A percentile compares a stretch with the other conserved stretches of the same genome.
Conservation (phyloP, 1,140 invertebrate species). For the Caenorhabditis remanei region DNA sequence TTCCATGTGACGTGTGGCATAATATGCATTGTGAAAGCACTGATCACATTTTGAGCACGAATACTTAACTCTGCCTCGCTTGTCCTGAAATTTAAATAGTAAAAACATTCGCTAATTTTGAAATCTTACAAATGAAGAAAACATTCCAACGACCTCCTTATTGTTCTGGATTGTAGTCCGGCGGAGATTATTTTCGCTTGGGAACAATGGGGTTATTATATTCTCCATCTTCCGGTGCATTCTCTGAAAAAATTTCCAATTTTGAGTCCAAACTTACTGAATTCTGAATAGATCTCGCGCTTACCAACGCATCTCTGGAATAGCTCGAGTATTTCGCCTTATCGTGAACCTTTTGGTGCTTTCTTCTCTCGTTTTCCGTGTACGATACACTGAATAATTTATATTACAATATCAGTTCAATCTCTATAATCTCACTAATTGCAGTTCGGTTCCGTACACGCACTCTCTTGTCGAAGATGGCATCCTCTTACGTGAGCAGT, state of each 20-base stretch:
- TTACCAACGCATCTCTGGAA: slow-evolving; percentile 1
- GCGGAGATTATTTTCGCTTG: neutral
- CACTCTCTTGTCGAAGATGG: slow-evolving; percentile 12
- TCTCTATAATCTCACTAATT: neutral
- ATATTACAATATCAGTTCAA: neutral
- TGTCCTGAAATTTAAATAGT: neutral
- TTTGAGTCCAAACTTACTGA: neutral
- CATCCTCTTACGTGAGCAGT: slow-evolving; percentile 21
- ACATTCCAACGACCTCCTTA: neutral
- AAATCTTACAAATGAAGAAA: neutral
- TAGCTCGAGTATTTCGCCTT: neutral
- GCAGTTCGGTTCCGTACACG: neutral
- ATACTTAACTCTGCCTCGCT: neutral
- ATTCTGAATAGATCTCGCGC: neutral
- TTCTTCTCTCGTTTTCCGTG: slow-evolving; percentile 11
- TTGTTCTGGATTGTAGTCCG: neutral
- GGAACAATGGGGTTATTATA: neutral
- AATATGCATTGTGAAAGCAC: neutral
- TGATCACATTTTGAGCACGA: neutral
- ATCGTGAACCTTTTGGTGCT: slow-evolving; percentile 14
- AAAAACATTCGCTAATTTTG: neutral
- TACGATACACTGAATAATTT: neutral
- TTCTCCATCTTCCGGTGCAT: neutral
- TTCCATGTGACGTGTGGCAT: neutral
- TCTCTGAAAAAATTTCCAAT: neutral